Evolutionary conservation across 2,797 vertebrate genomes (phyloP).

Genomic region (Arctocebus calabarensis): DNA sequence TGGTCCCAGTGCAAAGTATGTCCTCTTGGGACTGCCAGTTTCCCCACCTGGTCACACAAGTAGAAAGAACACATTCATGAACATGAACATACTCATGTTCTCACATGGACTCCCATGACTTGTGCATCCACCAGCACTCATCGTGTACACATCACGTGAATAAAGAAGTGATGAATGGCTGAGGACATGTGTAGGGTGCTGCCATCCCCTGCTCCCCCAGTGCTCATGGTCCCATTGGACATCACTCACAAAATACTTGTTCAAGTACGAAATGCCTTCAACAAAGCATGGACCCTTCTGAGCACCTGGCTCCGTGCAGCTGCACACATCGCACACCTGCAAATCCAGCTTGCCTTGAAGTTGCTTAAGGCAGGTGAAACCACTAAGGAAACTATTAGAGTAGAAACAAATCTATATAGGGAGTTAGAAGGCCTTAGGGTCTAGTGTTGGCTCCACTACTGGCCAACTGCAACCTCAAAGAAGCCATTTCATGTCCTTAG

Average conservation of each 20-base stretch:
- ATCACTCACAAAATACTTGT: background rate
- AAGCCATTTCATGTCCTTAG: background rate
- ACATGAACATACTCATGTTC: background rate
- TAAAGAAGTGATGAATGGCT: background rate
- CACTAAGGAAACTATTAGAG: background rate
- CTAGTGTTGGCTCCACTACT: background rate
- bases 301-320: background rate
- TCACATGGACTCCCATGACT: background rate
- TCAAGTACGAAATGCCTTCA: background rate
- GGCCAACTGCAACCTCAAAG: background rate
- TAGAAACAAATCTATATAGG: background rate
- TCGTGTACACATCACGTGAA: background rate
- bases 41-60: background rate
- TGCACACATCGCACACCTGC: fast-evolving
- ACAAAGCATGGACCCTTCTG: background rate
- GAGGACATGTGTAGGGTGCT: fast-evolving
- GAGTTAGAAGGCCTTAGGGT: background rate
- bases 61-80: background rate
- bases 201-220: no score
- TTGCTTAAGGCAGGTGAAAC: background rate
- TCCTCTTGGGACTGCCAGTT: background rate
- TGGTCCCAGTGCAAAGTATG: background rate
- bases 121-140: background rate
- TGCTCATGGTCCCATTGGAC: no score
- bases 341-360: background rate